These are phyloP conservation scores for Nothoprocta pentlandii DNA, from an alignment of 2,113 vertebrate species.

Conservation along the genomic window DNA sequence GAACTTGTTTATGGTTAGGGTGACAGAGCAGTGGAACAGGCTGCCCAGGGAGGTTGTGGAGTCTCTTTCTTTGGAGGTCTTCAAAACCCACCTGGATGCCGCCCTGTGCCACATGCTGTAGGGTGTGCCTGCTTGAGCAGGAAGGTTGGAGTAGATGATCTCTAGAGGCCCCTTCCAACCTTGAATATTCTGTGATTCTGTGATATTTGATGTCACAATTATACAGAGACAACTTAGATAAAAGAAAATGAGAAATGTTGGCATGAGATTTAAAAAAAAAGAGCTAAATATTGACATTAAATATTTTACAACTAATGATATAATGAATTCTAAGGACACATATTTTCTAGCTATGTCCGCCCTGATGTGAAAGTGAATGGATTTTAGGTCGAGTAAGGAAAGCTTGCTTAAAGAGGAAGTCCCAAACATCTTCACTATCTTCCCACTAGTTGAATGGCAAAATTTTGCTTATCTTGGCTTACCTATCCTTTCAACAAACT, in stretches of 20 bases:
- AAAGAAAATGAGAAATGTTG: background rate
- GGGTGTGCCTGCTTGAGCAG: no score
- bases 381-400: background rate
- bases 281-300: fast-evolving
- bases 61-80: no score
- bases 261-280: background rate
- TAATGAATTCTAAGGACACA: background rate
- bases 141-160: no score
- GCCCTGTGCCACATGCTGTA: no score
- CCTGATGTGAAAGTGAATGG: background rate
- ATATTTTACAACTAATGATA: background rate
- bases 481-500: fast-evolving
- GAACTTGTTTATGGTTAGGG: no score
- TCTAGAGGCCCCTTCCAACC: no score
- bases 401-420: background rate
- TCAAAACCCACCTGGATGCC: no score
- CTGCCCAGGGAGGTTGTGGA: no score
- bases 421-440: background rate
- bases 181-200: no score
- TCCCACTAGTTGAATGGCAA: background rate
- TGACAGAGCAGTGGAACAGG: no score
- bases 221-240: background rate
- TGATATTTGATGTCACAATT: background rate
- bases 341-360: background rate
- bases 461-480: background rate